Evolutionary conservation across 2,113 vertebrate species (phyloP), one percentile per base, ranked within the genome.

Genomic region (Colistium nudipinnis): DNA sequence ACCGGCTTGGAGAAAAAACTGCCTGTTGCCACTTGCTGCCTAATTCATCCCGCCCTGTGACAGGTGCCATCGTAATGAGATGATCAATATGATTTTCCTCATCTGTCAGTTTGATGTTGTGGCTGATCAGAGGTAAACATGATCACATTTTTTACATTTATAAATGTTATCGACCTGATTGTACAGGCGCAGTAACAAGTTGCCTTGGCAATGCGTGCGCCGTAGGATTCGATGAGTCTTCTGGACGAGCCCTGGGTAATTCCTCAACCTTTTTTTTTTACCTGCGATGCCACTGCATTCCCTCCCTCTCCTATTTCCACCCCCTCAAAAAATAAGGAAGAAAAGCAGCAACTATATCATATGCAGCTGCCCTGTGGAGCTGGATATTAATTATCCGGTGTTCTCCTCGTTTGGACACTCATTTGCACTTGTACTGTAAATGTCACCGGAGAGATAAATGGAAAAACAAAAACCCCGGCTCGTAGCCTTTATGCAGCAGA

Each of bases 361-460:
- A 78, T 88, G 83, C 62, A 62, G 84, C 76, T 86, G 85, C 76
- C 83, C 85, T 82, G 68, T 80, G 59, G 64, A 78, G 74, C 80
- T 56, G 67, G 78, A 77, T 85, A 85, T 91, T 88, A 88, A 92
- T 92, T 90, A 91, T 86, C 76, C 38, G 30, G 78, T 76, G 84
- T 81, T 83, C 83, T 83, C 62, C 80, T 88, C 81, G 81, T 90
- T 90, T 85, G 81, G 84, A 83, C 82, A 55, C 87, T 90, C 88
- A 85, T 92, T 92, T 90, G 87, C 89, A 83, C 85, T 71, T 85
- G 89, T 86, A 88, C 84, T 82, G 85, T 91, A 91, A 92, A 91
- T 93, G 91, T 91, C 90, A 93, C 41, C 70, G 4, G 38, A 59
- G 76, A 88, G 84, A 92, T 89, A 75, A 90, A 91, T 88, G 77